Evolutionary conservation across 2,113 vertebrate species (phyloP), one percentile per base, ranked within the genome.

Genomic region (Solea senegalensis): DNA sequence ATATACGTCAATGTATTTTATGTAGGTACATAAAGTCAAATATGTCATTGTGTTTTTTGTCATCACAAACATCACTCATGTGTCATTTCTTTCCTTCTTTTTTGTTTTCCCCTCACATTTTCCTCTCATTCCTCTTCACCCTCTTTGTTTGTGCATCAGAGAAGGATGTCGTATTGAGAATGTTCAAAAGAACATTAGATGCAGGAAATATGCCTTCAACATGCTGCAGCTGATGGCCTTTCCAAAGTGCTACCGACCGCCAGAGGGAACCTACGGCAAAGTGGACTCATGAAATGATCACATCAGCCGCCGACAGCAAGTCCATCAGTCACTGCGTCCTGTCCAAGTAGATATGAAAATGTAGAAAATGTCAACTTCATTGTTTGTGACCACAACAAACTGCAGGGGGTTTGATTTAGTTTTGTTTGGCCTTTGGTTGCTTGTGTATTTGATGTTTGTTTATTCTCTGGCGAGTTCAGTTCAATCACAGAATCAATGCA

Each of bases 91-190:
- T 9, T 62, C 55, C 74, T 70, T 34, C 11, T 70, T 57, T 62
- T 53, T 54, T 71, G 76, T 72, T 49, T 52, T 59, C 50, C 64
- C 21, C 58, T 46, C 50, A 8, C 52, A 12, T 1, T 13, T 8
- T 1, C 28, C 34, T 16, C 14, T 8, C 50, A 52, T 57, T 70
- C 67, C 27, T 60, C 44, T 27, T 69, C 46, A n/a, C 48, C 72
- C 39, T 67, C 16, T 50, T 84, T 16, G 73, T 85, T 87, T 67
- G 65, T 64, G 85, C 86, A 77, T 81, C 95, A 99, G 98, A 97
- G 96, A 99, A 95, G 98, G 98, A 94, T 99, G 98, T 94, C 97
- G 97, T 91, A 98, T 99, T 96, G 97, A 99, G 87, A 99, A 99
- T 91, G 98, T 97, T 76, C 93, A 96, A 95, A 99, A 99, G 97